Percentiles rank a stretch among this genome's conserved stretches.
phyloP scores from a whole-genome alignment of 2,797 vertebrate genomes.

The Ibycter americanus region DNA sequence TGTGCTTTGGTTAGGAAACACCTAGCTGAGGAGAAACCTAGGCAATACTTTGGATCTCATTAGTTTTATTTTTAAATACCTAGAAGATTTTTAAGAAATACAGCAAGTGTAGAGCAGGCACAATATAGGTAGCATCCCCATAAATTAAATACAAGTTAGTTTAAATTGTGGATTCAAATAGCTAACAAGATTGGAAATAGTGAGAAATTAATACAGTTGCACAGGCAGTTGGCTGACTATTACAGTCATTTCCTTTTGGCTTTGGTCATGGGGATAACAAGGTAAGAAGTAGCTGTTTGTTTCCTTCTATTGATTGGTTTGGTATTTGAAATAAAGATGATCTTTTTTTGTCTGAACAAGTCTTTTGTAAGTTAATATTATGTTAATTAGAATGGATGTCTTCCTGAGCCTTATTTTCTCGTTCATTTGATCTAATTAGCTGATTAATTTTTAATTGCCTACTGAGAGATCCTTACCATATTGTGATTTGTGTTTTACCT shows the following conservation, averaged over 20 bases:
- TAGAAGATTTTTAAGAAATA: not conserved
- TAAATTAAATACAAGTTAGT: not conserved
- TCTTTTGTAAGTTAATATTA: constrained; percentile 52
- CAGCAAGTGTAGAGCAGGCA: not conserved
- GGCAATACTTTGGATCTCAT: not conserved
- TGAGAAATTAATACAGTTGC: constrained; percentile 38
- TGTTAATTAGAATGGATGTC: constrained; percentile 45
- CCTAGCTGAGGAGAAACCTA: not conserved
- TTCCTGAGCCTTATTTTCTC: constrained; percentile 64
- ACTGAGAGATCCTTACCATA: constrained; percentile 36
- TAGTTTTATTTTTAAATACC: not conserved
- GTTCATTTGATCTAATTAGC: constrained; percentile 54
- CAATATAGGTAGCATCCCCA: not conserved
- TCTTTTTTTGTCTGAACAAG: not conserved
- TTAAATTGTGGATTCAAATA: not conserved
- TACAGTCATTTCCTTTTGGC: constrained; percentile 55
- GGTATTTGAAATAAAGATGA: constrained; percentile 23
- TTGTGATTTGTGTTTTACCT: constrained; percentile 49
- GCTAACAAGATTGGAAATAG: constrained; percentile 45
- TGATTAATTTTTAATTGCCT: constrained; percentile 65
- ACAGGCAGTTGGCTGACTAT: not conserved
- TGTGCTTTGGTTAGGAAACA: not conserved
- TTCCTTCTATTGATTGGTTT: constrained; percentile 52
- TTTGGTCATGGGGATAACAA: constrained; percentile 52
- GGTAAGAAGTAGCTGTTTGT: constrained; percentile 54